These are phyloP conservation scores for Erebia ligea DNA, from an alignment of 2,888 invertebrate genomes.

Conservation along the genomic window DNA sequence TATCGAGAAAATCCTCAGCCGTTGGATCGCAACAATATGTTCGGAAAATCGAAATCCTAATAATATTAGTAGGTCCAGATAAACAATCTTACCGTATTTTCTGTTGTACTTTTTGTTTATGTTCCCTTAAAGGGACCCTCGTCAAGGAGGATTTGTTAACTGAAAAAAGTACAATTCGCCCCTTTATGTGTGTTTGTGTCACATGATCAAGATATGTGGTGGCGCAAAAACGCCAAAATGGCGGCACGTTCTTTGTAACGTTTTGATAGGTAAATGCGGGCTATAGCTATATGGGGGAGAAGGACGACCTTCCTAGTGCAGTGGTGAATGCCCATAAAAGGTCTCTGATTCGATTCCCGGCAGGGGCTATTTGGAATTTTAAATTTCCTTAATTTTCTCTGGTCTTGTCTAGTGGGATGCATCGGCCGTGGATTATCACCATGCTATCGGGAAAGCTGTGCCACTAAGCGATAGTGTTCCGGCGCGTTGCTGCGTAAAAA, in stretches of 20 bases:
- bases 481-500: too few species aligned
- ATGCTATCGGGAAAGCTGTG: too few species aligned
- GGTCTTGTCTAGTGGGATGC: too few species aligned
- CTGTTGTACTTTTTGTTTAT: conserved; percentile 71
- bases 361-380: too few species aligned
- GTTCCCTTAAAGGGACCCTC: conserved; percentile 73
- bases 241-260: conserved; percentile 15
- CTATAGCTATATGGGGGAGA: neutral
- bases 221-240: neutral
- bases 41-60: conserved; percentile 60
- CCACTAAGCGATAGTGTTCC: too few species aligned
- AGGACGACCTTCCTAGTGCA: too few species aligned
- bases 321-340: too few species aligned
- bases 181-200: conserved; percentile 75
- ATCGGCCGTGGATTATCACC: too few species aligned
- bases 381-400: too few species aligned
- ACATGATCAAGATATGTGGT: conserved; percentile 55
- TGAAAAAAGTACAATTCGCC: conserved; percentile 76
- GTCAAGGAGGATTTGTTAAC: conserved; percentile 80
- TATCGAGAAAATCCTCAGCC: conserved; percentile 3
- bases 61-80: conserved; percentile 47
- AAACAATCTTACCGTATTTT: conserved; percentile 67
- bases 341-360: too few species aligned
- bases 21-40: conserved; percentile 10
- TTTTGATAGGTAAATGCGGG: conserved; percentile 9